Conservation (phyloP, 2,888 invertebrate species). For the Encarsia formosa region DNA sequence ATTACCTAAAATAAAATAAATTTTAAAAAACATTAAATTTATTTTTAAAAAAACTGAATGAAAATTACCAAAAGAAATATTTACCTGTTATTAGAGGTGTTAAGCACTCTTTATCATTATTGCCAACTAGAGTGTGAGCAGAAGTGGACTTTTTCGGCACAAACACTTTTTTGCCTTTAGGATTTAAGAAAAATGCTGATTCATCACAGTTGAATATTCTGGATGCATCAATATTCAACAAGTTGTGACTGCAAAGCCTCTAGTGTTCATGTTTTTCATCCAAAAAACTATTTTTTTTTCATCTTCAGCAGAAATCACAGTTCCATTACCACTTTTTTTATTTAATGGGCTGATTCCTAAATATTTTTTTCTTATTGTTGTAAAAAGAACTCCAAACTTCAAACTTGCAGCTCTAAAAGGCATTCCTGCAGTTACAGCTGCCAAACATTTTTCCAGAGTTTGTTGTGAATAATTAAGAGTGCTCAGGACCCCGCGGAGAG, state of each 20-base stretch:
- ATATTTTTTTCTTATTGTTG: background rate
- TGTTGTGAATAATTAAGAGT: no score
- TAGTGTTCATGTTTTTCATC: slow-evolving; percentile 14
- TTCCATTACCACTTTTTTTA: slow-evolving; percentile 12
- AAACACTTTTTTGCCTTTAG: slow-evolving; percentile 29
- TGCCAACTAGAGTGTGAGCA: slow-evolving; percentile 1
- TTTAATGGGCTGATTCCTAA: background rate
- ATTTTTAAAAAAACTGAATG: slow-evolving; percentile 1
- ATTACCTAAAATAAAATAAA: slow-evolving; percentile 22
- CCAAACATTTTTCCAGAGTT: no score
- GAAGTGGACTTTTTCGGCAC: slow-evolving; percentile 7
- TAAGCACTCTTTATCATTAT: slow-evolving; percentile 19
- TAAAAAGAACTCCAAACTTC: background rate
- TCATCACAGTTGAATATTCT: slow-evolving; percentile 37
- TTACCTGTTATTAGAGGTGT: slow-evolving; percentile 12
- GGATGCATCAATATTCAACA: slow-evolving; percentile 27
- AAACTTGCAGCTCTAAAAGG: background rate
- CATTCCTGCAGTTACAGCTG: background rate
- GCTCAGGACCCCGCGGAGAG: no score
- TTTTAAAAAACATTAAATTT: background rate
- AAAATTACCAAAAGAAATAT: no score
- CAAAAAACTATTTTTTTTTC: slow-evolving; percentile 24
- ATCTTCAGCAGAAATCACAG: slow-evolving; percentile 20
- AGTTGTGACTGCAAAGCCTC: slow-evolving; percentile 23
- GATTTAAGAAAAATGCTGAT: slow-evolving; percentile 35